phyloP scores from a whole-genome alignment of 2,113 vertebrate genomes.

The Andinoacara biseriatus region DNA sequence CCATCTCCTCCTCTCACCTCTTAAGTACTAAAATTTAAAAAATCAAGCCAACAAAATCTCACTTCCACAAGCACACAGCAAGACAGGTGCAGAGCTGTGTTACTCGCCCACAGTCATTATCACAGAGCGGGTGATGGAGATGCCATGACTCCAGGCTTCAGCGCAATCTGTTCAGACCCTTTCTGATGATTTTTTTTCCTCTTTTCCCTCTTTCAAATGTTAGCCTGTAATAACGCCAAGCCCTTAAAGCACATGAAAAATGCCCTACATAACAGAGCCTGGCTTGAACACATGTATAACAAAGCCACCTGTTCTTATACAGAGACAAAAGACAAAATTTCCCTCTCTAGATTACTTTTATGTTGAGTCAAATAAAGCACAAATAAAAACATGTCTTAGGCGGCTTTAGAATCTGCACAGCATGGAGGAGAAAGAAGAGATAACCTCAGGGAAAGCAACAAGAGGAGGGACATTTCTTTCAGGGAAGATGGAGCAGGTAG shows the following conservation, averaged over 20 bases:
- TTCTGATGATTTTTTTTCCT: slow-evolving; percentile 11
- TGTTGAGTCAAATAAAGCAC: background rate
- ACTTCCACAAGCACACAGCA: background rate
- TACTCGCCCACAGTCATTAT: slow-evolving; percentile 39
- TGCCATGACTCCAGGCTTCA: slow-evolving; percentile 74
- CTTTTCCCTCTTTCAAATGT: slow-evolving; percentile 46
- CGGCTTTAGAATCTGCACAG: background rate
- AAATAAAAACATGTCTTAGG: background rate
- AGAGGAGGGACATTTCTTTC: background rate
- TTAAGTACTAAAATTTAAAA: background rate
- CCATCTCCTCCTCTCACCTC: background rate
- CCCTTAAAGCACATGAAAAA: slow-evolving; percentile 47
- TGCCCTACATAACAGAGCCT: slow-evolving; percentile 61
- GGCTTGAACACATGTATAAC: background rate
- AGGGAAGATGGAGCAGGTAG: background rate
- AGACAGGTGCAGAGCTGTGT: slow-evolving; percentile 38
- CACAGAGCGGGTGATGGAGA: slow-evolving; percentile 44
- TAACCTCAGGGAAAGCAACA: background rate
- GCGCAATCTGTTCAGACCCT: slow-evolving; percentile 75
- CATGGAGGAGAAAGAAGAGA: background rate
- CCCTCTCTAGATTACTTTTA: background rate
- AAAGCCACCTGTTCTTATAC: slow-evolving; percentile 22
- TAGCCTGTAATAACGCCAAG: slow-evolving; percentile 45
- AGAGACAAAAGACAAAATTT: background rate
- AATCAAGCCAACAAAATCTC: slow-evolving; percentile 11